Evolutionary conservation across 2,797 vertebrate genomes (phyloP).

Genomic region (Dipus sagitta): DNA sequence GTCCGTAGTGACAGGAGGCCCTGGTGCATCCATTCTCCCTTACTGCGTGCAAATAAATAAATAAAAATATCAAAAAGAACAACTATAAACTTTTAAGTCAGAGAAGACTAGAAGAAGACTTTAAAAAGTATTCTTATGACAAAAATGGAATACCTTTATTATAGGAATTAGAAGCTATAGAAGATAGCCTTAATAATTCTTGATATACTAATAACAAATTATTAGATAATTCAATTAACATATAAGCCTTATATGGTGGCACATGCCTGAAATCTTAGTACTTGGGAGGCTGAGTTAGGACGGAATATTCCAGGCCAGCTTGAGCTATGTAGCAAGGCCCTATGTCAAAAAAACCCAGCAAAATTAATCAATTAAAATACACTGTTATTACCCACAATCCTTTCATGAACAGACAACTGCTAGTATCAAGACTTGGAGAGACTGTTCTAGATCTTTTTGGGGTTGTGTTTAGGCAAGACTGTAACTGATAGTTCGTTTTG

Average conservation of each 20-base stretch:
- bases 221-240: constrained; percentile 14
- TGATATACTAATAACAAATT: background rate
- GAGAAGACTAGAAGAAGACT: background rate
- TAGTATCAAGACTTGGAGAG: background rate
- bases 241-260: background rate
- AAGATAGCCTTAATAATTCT: background rate
- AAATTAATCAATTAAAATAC: background rate
- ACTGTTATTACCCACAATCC: background rate
- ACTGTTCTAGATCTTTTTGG: background rate
- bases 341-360: too few species aligned
- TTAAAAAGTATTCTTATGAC: constrained; percentile 1
- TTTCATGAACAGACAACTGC: background rate
- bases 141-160: constrained; percentile 39
- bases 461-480: background rate
- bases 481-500: background rate
- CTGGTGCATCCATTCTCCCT: too few species aligned
- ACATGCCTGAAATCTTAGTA: too few species aligned
- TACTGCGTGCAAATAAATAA: too few species aligned
- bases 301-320: background rate
- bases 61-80: too few species aligned
- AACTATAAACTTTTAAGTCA: constrained; percentile 31
- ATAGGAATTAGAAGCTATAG: constrained; percentile 18
- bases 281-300: background rate
- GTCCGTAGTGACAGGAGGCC: too few species aligned
- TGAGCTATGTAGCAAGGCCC: background rate